A percentile compares a stretch with the other conserved stretches of the same genome.
Conservation (phyloP, 2,888 invertebrate species). For the Artemia sinica region DNA sequence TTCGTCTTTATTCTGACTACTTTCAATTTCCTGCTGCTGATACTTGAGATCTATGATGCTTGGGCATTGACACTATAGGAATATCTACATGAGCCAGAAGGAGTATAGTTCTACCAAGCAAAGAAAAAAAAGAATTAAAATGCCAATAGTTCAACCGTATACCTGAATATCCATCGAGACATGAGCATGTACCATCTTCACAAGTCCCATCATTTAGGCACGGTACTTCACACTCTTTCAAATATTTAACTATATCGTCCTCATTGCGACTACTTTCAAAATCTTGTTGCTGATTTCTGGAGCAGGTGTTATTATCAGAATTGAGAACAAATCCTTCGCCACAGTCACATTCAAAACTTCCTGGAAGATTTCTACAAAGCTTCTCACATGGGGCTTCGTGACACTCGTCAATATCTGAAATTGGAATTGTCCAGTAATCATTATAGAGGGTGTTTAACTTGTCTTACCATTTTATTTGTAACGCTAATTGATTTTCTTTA, state of each 20-base stretch:
- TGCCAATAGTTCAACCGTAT: too few species aligned
- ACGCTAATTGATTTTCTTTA: too few species aligned
- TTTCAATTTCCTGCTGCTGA: too few species aligned
- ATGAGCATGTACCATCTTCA: background rate
- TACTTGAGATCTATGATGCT: too few species aligned
- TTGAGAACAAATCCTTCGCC: background rate
- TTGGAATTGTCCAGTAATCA: too few species aligned
- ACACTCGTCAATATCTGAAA: slow-evolving; percentile 12
- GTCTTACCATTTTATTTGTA: too few species aligned
- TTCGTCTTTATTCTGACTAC: too few species aligned
- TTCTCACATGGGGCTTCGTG: background rate
- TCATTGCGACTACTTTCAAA: background rate
- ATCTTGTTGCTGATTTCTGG: background rate
- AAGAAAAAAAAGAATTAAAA: too few species aligned
- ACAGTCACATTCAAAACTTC: slow-evolving; percentile 4
- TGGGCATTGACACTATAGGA: too few species aligned
- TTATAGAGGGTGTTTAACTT: too few species aligned
- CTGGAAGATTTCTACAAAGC: background rate
- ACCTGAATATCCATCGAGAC: background rate
- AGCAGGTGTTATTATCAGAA: background rate
- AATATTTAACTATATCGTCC: background rate
- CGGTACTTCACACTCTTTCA: background rate
- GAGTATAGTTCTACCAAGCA: too few species aligned
- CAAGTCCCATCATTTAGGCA: background rate
- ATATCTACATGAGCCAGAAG: too few species aligned